These are phyloP conservation scores for Nannobrachium achirus DNA, from an alignment of 2,113 vertebrate species.

Conservation along the genomic window DNA sequence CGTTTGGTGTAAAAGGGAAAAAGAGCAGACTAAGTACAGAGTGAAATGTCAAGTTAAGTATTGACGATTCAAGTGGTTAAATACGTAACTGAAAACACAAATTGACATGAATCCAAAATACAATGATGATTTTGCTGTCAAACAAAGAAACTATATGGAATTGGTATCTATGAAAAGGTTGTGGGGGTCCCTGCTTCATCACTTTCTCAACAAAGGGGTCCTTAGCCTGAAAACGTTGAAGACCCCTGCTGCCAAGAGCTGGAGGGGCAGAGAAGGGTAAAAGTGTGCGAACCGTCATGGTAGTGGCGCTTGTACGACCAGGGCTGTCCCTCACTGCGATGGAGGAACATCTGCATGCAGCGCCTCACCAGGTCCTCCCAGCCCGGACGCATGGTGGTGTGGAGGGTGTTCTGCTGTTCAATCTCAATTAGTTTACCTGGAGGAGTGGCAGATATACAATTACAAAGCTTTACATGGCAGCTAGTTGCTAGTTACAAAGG, in stretches of 20 bases:
- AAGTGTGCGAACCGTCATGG: slow-evolving; percentile 86
- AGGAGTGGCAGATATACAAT: slow-evolving; percentile 9
- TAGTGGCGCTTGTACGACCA: slow-evolving; percentile 97
- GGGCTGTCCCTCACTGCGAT: slow-evolving; percentile 91
- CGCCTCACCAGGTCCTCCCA: slow-evolving; percentile 93
- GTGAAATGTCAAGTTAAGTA: too few relatives aligned
- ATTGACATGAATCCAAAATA: too few relatives aligned
- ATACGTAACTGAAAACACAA: too few relatives aligned
- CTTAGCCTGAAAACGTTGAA: not conserved
- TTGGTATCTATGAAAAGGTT: too few relatives aligned
- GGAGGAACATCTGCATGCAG: slow-evolving; percentile 95
- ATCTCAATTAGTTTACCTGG: slow-evolving; percentile 96
- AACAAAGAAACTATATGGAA: too few relatives aligned
- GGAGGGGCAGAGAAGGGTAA: not conserved
- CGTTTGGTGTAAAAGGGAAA: too few relatives aligned
- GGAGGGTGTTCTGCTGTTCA: slow-evolving; percentile 88
- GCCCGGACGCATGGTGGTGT: slow-evolving; percentile 94
- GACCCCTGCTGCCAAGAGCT: not conserved
- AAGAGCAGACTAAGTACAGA: too few relatives aligned
- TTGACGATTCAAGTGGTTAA: too few relatives aligned
- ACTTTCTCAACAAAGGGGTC: too few relatives aligned
- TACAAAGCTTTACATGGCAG: not conserved
- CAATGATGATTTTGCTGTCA: too few relatives aligned
- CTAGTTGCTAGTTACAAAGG: not conserved
- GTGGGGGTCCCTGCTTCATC: too few relatives aligned